A percentile compares a stretch with the other conserved stretches of the same genome.
Conservation (phyloP, 2,888 invertebrate species). For the Alloscopus bannaensis region DNA sequence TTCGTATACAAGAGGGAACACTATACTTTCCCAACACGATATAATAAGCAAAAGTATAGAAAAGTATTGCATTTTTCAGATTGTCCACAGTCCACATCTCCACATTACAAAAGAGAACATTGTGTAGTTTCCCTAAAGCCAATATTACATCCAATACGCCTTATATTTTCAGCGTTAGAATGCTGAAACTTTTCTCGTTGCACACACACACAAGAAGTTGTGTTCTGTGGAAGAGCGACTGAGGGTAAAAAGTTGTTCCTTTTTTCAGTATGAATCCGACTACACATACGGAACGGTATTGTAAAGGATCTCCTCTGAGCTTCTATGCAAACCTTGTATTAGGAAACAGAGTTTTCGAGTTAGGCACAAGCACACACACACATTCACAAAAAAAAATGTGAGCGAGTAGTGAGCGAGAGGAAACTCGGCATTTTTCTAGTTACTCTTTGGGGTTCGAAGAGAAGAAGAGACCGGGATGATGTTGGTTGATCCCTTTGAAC, state of each 20-base stretch:
- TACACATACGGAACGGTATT: conserved; percentile 24
- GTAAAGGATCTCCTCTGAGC: conserved; percentile 35
- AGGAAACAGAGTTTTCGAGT: neutral
- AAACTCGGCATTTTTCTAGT: neutral
- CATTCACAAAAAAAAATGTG: too few species aligned
- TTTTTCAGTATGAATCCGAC: conserved; percentile 52
- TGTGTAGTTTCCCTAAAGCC: too few species aligned
- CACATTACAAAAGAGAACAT: too few species aligned
- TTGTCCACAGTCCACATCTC: too few species aligned
- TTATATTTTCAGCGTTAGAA: too few species aligned
- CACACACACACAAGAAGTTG: conserved; percentile 8
- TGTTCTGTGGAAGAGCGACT: conserved; percentile 18
- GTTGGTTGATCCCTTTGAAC: conserved; percentile 51
- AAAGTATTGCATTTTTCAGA: conserved; percentile 43
- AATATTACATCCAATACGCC: too few species aligned
- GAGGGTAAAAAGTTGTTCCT: conserved; percentile 61
- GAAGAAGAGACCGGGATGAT: conserved; percentile 28
- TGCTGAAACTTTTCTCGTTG: too few species aligned
- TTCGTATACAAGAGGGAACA: too few species aligned
- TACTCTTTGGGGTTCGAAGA: conserved; percentile 13
- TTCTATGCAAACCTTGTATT: neutral
- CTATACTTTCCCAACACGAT: too few species aligned
- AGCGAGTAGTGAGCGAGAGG: too few species aligned
- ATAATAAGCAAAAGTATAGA: too few species aligned
- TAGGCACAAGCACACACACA: neutral